Evolutionary conservation across 1,140 invertebrate genomes (phyloP).

Genomic region (Drosophila grimshawi): DNA sequence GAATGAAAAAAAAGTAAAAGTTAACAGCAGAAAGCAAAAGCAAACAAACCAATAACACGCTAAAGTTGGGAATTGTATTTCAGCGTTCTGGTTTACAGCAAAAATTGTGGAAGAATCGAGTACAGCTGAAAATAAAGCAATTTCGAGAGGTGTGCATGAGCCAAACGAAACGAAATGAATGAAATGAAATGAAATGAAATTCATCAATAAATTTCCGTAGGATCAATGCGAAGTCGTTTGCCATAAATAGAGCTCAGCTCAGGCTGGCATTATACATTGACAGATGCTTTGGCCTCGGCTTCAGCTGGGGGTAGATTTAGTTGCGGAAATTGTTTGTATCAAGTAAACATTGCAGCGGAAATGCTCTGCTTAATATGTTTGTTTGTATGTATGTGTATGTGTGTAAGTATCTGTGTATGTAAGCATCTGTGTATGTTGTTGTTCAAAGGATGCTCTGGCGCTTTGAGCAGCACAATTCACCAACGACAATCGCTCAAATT

Average conservation of each 20-base stretch:
- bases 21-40: slow-evolving; percentile 33
- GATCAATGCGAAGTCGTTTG: slow-evolving; percentile 45
- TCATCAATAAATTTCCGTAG: slow-evolving; percentile 74
- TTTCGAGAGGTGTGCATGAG: slow-evolving; percentile 53
- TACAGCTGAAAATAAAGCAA: slow-evolving; percentile 60
- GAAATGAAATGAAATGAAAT: slow-evolving; percentile 79
- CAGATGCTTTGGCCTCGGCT: neutral
- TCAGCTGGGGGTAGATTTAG: slow-evolving; percentile 40
- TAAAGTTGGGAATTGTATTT: slow-evolving; percentile 68
- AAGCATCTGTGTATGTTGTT: slow-evolving; percentile 17
- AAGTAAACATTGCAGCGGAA: slow-evolving; percentile 65
- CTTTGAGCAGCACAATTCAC: slow-evolving; percentile 40
- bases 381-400: slow-evolving; percentile 34
- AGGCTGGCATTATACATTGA: slow-evolving; percentile 27
- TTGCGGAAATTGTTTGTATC: slow-evolving; percentile 69
- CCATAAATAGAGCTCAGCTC: slow-evolving; percentile 63
- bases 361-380: slow-evolving; percentile 61
- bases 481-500: slow-evolving; percentile 42
- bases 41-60: slow-evolving; percentile 55
- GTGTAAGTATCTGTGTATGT: slow-evolving; percentile 17
- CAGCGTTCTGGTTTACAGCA: slow-evolving; percentile 37
- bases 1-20: slow-evolving; percentile 38
- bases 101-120: slow-evolving; percentile 15
- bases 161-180: slow-evolving; percentile 36
- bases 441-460: neutral